Conservation (phyloP, 2,888 invertebrate genomes). For the Ophioninae sp. region DNA sequence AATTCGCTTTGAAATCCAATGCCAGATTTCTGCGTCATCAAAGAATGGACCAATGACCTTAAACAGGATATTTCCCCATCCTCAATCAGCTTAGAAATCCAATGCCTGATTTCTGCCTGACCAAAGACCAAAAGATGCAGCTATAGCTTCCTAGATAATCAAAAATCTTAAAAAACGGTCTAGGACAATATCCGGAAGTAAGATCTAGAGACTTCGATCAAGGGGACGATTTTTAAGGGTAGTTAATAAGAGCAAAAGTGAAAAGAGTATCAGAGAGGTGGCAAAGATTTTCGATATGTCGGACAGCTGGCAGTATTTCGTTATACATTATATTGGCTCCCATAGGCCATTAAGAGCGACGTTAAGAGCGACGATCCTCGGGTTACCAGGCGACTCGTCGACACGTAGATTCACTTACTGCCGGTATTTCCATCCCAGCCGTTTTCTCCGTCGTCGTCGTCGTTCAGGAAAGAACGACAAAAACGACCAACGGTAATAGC, state of each 20-base stretch:
- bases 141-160: no score
- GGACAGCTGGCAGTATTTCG: slow-evolving; percentile 72
- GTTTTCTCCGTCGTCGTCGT: slow-evolving; percentile 42
- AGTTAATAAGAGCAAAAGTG: slow-evolving; percentile 9
- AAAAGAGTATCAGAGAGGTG: slow-evolving; percentile 26
- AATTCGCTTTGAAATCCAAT: no score
- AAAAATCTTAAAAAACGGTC: slow-evolving; percentile 46
- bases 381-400: slow-evolving; percentile 66
- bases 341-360: slow-evolving; percentile 71
- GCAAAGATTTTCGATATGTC: slow-evolving; percentile 67
- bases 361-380: slow-evolving; percentile 71
- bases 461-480: slow-evolving; percentile 44
- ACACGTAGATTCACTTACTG: slow-evolving; percentile 68
- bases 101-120: no score
- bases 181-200: slow-evolving; percentile 63
- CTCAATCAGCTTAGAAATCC: no score
- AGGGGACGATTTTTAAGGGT: slow-evolving; percentile 25
- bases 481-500: slow-evolving; percentile 40
- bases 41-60: no score
- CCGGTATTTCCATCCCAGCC: slow-evolving; percentile 67
- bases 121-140: no score
- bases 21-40: no score
- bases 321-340: slow-evolving; percentile 73
- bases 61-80: no score
- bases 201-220: slow-evolving; percentile 10